Conservation (phyloP, 2,113 vertebrate species). For the Willisornis vidua region DNA sequence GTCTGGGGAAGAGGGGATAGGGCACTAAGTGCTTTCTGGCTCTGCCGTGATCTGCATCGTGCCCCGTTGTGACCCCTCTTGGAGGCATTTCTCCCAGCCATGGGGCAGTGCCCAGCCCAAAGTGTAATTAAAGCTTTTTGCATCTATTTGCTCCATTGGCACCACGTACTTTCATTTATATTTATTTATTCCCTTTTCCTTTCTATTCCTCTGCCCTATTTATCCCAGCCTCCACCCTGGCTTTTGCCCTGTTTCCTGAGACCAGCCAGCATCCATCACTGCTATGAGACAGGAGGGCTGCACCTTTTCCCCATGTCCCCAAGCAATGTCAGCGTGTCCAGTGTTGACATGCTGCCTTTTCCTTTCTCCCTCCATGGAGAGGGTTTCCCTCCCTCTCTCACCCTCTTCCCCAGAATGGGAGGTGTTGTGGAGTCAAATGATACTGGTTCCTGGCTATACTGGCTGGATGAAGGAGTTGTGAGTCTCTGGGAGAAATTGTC, state of each 20-base stretch:
- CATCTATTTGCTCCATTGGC: neutral
- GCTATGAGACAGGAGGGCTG: neutral
- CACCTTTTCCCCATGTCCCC: neutral
- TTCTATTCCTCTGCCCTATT: neutral
- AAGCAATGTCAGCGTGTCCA: neutral
- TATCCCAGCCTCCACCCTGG: neutral
- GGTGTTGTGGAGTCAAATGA: neutral
- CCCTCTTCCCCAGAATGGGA: neutral
- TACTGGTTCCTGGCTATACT: neutral
- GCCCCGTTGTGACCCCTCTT: neutral
- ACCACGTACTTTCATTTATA: neutral
- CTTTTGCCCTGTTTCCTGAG: neutral
- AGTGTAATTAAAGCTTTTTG: constrained; percentile 15
- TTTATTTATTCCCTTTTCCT: constrained; percentile 46
- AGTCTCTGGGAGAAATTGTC: neutral
- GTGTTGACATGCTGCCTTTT: neutral
- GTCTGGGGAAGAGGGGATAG: rapidly evolving
- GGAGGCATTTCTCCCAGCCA: neutral
- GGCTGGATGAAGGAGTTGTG: neutral
- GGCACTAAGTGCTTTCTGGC: neutral
- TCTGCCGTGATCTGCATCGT: neutral
- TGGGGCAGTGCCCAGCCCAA: neutral
- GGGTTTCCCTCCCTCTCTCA: neutral
- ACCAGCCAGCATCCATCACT: neutral
- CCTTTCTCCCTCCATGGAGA: neutral